Evolutionary conservation across 2,888 invertebrate genomes (phyloP), one percentile per base, ranked within the genome.

Genomic region (Pharmacophagus antenor): DNA sequence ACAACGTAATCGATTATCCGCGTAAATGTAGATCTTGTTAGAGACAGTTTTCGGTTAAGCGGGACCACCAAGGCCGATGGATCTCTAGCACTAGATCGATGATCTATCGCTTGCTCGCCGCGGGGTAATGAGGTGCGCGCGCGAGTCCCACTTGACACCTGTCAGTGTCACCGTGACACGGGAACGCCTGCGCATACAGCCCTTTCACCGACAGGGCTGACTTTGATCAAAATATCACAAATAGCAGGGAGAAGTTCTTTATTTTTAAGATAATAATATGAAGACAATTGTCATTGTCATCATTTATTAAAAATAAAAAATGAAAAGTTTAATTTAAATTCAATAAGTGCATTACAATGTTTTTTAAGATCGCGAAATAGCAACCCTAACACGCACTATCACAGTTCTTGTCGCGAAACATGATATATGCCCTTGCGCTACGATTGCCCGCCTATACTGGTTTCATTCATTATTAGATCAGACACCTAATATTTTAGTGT

Each of bases 51-150:
- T 58, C 53, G 48, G 48, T 10, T 20, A 68, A n/a, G n/a, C 54
- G 42, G 62, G 89, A 88, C 89, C 89, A 89, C 89, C 89, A 74
- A 73, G 73, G 72, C 76, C 62, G 71, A 71, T 68, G 79, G 76
- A 79, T 84, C 84, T 83, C 79, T 80, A 81, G 80, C 85, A 82
- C 84, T 85, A 86, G 77, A 80, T 77, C 80, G 80, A 87, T 84
- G 86, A 88, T 88, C 85, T 85, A 85, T 85, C 78, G 76, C 72
- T 77, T 64, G 77, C 56, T 60, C 65, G 69, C 66, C 67, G 73
- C 72, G 71, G 72, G 73, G 70, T 72, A 76, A 70, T 72, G 77
- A 74, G 72, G 70, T 80, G 86, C 80, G 84, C 74, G 73, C 77
- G 81, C 81, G 31, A 15, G 77, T 74, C 80, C 71, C 76, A 76